phyloP scores from a whole-genome alignment of 2,113 vertebrate genomes.

The Entelurus aequoreus region DNA sequence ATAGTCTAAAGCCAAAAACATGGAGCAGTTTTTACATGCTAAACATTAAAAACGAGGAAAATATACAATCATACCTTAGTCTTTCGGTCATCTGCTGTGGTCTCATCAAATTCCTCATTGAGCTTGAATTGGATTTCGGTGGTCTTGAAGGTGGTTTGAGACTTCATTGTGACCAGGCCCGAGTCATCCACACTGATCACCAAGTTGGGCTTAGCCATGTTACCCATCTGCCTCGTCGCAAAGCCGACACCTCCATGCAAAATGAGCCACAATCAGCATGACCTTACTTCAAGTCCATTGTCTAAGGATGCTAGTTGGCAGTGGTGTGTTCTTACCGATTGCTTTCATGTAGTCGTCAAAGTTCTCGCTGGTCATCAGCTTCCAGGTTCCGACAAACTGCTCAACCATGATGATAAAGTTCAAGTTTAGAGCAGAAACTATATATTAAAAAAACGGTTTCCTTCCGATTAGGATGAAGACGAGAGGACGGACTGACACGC shows the following conservation, averaged over 20 bases:
- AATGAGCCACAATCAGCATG: neutral
- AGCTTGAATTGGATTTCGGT: slow-evolving; percentile 81
- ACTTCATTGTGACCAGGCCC: slow-evolving; percentile 75
- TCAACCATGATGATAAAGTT: slow-evolving; percentile 70
- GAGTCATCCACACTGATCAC: slow-evolving; percentile 75
- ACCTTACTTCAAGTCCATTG: neutral
- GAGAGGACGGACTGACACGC: neutral
- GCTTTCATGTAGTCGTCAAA: slow-evolving; percentile 89
- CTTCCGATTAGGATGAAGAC: neutral
- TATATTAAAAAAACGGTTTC: neutral
- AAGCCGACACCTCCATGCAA: slow-evolving; percentile 74
- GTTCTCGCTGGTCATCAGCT: slow-evolving; percentile 76
- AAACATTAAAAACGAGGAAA: neutral
- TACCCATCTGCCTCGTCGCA: slow-evolving; percentile 78
- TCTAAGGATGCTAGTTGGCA: neutral
- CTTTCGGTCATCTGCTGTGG: slow-evolving; percentile 81
- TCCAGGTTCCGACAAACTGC: slow-evolving; percentile 81
- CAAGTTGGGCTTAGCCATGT: slow-evolving; percentile 76
- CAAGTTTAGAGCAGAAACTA: neutral
- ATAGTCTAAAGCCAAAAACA: slow-evolving; percentile 66
- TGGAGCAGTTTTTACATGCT: neutral
- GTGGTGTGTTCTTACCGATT: slow-evolving; percentile 66
- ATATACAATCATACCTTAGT: slow-evolving; percentile 69
- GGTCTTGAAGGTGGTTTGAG: slow-evolving; percentile 82
- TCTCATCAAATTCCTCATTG: slow-evolving; percentile 84